Evolutionary conservation across 2,888 invertebrate genomes (phyloP), one percentile per base, ranked within the genome.

Genomic region (Tetanocera ferruginea): DNA sequence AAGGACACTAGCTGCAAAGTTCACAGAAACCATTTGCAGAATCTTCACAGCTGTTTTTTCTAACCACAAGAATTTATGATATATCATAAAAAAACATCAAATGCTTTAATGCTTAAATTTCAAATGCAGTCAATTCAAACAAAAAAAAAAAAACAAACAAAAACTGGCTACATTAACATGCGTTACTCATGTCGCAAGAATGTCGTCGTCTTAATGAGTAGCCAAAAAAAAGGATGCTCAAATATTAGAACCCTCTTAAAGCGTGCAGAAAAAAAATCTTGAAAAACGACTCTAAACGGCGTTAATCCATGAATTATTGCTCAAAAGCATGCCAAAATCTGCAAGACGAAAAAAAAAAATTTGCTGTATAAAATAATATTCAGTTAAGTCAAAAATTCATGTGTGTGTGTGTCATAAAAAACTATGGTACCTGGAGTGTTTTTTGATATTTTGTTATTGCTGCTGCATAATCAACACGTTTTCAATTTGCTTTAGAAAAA

Each of bases 221-320:
- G 49, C 34, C 2, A 28, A 57, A 43, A 69, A 43, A 34, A 69
- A 49, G 64, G 17, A 9, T 17, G 31, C n/a, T 8, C 51, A 49
- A 23, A 5, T 49, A 62, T 60, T 43, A 73, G 62, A 62, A 60
- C 14, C 23, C 31, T 19, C 55, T 49, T 62, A 49, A 55, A 37
- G 34, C 11, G 28, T 14, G 23, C 2, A 37, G 34, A 19, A 17
- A 31, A 60, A 37, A 28, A 34, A 66, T 37, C 19, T 66, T 37
- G 31, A 66, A 66, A 83, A 82, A 84, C 79, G 83, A 79, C 84
- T 76, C 76, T 86, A 88, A 88, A 87, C 86, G 87, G 87, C 88
- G 87, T 87, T 87, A 87, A 87, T 87, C 87, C 88, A 86, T 87
- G 87, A 87, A 87, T 87, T 87, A 87, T 87, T 88, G 85, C 86